Base-by-base conservation (phyloP, 2,113 vertebrate species). In the Craseonycteris thonglongyai region DNA sequence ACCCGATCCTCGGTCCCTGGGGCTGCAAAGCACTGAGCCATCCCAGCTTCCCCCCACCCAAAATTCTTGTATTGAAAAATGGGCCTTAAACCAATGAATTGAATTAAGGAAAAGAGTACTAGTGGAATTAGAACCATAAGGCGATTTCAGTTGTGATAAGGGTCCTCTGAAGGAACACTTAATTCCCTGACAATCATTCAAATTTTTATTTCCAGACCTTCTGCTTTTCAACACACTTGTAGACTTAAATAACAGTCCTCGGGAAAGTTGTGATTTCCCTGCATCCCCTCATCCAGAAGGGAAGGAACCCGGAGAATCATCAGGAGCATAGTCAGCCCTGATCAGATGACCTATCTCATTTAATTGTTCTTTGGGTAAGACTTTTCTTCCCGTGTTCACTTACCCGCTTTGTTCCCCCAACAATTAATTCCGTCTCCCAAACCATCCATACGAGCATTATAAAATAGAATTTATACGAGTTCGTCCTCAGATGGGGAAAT, bases 221-320 rank as follows among this genome's bases (percentile, higher is more conserved):
- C 90, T 78, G 89, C 88, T 96, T 68, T 95, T 88, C 95, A 94
- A 96, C 95, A 94, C 51, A 56, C 68, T 91, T 94, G 74, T 91
- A 98, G 97, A 98, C 97, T 98, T 98, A 98, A 98, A 98, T 98
- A 98, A 98, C 97, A 98, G 97, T 97, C 97, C 95, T 97, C 88
- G 95, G 97, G 96, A 98, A 96, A 95, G 93, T 81, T 97, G 56
- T 13, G 19, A 47, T 93, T 97, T 97, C 97, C 97, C 97, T 16
- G 51, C 49, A 35, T 95, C 65, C 84, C 94, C 28, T 82, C 22
- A 28, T 75, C 26, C 56, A 56, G 90, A 95, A 93, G 78, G 84
- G 80, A 87, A 63, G 61, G 92, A 86, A 95, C 84, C 95, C 49
- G 21, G 75, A 95, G 93, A 96, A 92, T 96, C 54, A 18, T 38